Percentiles rank a stretch among this genome's conserved stretches.
Conservation (phyloP, 2,888 invertebrate species). For the Tipula confusa region DNA sequence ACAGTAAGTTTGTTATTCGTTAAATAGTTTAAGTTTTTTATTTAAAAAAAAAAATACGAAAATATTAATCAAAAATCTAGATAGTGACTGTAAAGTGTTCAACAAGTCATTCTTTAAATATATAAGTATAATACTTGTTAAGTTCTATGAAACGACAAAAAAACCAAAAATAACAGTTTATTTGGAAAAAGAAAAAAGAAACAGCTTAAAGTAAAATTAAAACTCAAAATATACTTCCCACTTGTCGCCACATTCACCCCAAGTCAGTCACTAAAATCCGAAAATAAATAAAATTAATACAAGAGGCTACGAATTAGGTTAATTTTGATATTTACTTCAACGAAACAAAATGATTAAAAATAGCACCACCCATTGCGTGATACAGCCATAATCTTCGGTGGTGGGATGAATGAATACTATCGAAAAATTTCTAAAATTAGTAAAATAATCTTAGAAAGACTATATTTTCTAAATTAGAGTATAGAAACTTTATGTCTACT, state of each 20-base stretch:
- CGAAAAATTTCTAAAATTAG: neutral
- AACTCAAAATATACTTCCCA: neutral
- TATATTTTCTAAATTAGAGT: neutral
- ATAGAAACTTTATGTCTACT: neutral
- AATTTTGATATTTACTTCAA: neutral
- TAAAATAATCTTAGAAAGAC: neutral
- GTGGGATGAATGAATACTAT: neutral
- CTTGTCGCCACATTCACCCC: neutral
- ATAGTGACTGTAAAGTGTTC: too few species aligned
- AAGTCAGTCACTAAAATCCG: neutral
- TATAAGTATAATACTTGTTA: too few species aligned
- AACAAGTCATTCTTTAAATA: too few species aligned
- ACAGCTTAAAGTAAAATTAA: neutral
- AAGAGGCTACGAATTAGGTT: slow-evolving; percentile 6
- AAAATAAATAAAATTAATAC: slow-evolving; percentile 3
- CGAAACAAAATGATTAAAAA: neutral
- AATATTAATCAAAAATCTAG: too few species aligned
- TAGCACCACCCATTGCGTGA: neutral
- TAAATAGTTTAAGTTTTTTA: too few species aligned
- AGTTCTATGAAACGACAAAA: neutral
- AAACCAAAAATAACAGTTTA: neutral
- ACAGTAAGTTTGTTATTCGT: too few species aligned
- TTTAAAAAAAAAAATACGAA: too few species aligned
- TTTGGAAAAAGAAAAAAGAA: neutral
- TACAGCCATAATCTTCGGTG: neutral